These are phyloP conservation scores for Eubasilissa splendida DNA, from an alignment of 2,888 invertebrate species.

Conservation along the genomic window DNA sequence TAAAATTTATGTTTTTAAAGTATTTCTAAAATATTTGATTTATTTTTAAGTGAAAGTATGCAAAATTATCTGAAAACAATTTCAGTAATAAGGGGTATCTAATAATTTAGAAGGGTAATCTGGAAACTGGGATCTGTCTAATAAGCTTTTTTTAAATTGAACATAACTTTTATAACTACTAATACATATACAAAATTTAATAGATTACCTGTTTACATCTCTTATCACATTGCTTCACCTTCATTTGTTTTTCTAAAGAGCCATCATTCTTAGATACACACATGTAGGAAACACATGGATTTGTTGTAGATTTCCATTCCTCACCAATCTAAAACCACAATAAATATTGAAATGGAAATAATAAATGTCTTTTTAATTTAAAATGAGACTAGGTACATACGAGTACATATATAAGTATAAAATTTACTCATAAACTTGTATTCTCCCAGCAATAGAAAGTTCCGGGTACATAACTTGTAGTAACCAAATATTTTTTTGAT, in stretches of 20 bases:
- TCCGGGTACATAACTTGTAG: no score
- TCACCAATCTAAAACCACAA: conserved; percentile 68
- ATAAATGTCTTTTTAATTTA: neutral
- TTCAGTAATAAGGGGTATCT: no score
- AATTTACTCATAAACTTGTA: no score
- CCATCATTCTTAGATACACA: conserved; percentile 69
- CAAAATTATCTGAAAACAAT: no score
- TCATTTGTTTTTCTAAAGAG: conserved; percentile 71
- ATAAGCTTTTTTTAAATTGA: no score
- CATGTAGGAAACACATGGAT: conserved; percentile 73
- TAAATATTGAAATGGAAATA: neutral
- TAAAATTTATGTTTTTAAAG: no score
- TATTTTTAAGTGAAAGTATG: no score
- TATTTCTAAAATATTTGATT: no score
- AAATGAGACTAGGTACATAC: neutral
- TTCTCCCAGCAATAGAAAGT: no score
- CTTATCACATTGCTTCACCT: conserved; percentile 70
- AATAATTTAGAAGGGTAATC: no score
- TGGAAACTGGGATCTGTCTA: no score
- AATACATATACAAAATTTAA: neutral
- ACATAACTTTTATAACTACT: no score
- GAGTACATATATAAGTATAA: neutral
- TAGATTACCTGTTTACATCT: conserved; percentile 65
- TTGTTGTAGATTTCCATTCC: conserved; percentile 72
- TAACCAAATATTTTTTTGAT: neutral